A percentile compares a stretch with the other conserved stretches of the same genome.
Conservation (phyloP, 2,113 vertebrate species). For the Nanger granti region DNA sequence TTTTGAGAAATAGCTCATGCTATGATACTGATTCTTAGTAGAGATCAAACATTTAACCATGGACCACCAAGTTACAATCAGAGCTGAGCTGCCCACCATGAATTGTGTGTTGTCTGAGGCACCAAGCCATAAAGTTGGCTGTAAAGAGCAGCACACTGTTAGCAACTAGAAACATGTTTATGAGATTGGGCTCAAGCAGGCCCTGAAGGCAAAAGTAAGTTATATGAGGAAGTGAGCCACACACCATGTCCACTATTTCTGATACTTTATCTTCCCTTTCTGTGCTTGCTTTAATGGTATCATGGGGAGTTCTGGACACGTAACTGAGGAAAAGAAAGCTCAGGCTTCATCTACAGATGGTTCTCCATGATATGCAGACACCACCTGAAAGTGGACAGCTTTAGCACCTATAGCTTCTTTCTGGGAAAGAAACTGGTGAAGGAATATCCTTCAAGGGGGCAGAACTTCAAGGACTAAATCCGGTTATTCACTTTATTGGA, state of each 20-base stretch:
- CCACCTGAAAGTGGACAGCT: background rate
- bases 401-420: background rate
- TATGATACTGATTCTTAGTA: background rate
- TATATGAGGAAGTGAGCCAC: background rate
- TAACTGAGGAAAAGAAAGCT: background rate
- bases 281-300: background rate
- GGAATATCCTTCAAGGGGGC: background rate
- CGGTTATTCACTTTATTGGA: background rate
- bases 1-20: slow-evolving; percentile 11
- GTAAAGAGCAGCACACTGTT: background rate
- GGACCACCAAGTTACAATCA: background rate
- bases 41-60: background rate
- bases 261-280: background rate
- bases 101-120: background rate
- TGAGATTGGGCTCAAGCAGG: background rate
- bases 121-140: background rate
- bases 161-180: background rate
- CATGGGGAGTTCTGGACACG: background rate
- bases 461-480: background rate
- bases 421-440: background rate
- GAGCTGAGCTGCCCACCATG: background rate
- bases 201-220: background rate
- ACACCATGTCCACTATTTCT: background rate
- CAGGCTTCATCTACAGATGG: background rate
- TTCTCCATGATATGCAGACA: background rate